phyloP scores from a whole-genome alignment of 1,140 invertebrate genomes.

The Geopemphigus sp. region DNA sequence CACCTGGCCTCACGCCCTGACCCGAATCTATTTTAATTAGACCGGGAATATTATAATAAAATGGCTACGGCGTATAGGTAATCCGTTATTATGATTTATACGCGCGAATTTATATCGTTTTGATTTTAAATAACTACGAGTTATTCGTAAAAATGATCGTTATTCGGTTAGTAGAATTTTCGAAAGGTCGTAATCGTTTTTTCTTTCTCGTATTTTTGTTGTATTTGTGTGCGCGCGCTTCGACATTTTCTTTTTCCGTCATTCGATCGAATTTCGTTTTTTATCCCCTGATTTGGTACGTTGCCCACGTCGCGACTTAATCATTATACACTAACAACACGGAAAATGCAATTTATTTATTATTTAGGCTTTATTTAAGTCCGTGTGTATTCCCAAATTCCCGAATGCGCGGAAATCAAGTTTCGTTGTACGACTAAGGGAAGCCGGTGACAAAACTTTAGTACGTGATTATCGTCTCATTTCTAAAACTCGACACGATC shows the following conservation, averaged over 20 bases:
- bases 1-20: slow-evolving; percentile 29
- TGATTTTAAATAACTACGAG: slow-evolving; percentile 3
- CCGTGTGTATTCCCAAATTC: too few relatives aligned
- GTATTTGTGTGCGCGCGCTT: too few relatives aligned
- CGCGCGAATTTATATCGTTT: neutral
- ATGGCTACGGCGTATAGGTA: slow-evolving; percentile 1
- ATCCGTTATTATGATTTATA: slow-evolving; percentile 2
- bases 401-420: neutral
- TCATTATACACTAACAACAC: too few relatives aligned
- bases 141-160: neutral
- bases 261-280: too few relatives aligned
- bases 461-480: neutral
- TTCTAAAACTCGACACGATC: neutral
- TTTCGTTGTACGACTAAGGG: neutral
- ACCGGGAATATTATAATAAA: slow-evolving; percentile 24
- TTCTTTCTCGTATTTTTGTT: too few relatives aligned
- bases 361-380: too few relatives aligned
- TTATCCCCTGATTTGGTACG: too few relatives aligned
- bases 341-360: too few relatives aligned
- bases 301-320: too few relatives aligned
- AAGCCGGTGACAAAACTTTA: neutral
- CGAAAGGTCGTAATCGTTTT: too few relatives aligned
- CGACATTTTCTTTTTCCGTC: too few relatives aligned
- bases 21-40: slow-evolving; percentile 44
- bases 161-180: neutral